These are phyloP conservation scores for Tipula unca DNA, from an alignment of 2,888 invertebrate species.

Conservation along the genomic window DNA sequence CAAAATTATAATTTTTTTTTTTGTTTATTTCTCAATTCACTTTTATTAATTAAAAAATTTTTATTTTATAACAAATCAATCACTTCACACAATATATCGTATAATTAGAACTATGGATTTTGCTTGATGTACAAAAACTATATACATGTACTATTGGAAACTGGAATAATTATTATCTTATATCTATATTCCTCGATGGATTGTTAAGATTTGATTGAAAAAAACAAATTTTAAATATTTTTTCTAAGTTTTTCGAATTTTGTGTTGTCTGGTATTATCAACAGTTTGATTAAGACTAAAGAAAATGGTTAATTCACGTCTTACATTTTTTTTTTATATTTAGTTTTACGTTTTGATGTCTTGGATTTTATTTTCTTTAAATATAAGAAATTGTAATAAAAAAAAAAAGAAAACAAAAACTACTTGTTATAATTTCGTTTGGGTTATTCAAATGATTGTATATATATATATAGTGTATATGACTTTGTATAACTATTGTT, in stretches of 20 bases:
- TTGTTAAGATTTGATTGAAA: not conserved
- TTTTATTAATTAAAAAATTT: not conserved
- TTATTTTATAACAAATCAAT: not conserved
- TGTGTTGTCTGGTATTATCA: not conserved
- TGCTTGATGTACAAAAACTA: not conserved
- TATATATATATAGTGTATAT: not conserved
- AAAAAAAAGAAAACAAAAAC: not conserved
- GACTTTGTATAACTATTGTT: not conserved
- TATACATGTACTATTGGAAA: not conserved
- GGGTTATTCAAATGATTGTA: not conserved
- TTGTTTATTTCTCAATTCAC: no score
- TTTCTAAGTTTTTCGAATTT: not conserved
- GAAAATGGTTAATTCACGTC: not conserved
- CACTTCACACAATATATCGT: not conserved
- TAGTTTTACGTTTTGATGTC: not conserved
- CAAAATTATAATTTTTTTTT: not conserved
- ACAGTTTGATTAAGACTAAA: conserved; percentile 4
- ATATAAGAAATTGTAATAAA: not conserved
- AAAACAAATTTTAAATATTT: not conserved
- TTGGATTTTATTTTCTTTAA: not conserved
- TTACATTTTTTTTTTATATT: not conserved
- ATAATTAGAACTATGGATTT: not conserved
- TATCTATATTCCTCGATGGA: not conserved
- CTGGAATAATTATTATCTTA: not conserved
- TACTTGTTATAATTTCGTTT: not conserved